A percentile compares a stretch with the other conserved stretches of the same genome.
Conservation (phyloP, 2,113 vertebrate species). For the Carassius carassius region DNA sequence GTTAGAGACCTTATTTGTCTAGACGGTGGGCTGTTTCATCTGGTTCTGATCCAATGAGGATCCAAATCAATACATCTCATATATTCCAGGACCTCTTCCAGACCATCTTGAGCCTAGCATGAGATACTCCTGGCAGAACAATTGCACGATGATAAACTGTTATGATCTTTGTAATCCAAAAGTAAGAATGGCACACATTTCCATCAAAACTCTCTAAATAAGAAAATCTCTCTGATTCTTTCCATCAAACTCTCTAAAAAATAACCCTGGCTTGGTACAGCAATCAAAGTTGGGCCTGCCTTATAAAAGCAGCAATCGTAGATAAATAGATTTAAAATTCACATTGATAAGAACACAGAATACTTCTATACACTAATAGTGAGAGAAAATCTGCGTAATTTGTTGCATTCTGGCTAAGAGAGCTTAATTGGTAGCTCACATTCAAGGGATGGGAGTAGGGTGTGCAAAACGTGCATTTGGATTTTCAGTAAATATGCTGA, state of each 20-base stretch:
- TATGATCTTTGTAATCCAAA: slow-evolving; percentile 37
- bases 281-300: neutral
- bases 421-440: neutral
- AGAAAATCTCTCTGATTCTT: neutral
- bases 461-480: neutral
- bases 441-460: neutral
- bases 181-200: slow-evolving; percentile 32
- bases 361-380: too few relatives aligned
- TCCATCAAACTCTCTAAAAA: slow-evolving; percentile 17
- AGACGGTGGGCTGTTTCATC: slow-evolving; percentile 23
- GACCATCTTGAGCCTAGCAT: slow-evolving; percentile 23
- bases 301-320: neutral
- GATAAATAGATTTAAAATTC: slow-evolving; percentile 14
- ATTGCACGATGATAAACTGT: slow-evolving; percentile 37
- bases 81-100: slow-evolving; percentile 25
- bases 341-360: neutral
- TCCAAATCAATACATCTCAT: slow-evolving; percentile 33
- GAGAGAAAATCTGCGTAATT: neutral
- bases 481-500: slow-evolving; percentile 23
- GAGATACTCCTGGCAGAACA: slow-evolving; percentile 30
- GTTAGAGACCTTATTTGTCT: neutral
- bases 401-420: neutral
- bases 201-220: neutral
- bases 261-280: neutral
- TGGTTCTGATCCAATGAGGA: slow-evolving; percentile 28